These are phyloP conservation scores for Collichthys lucidus DNA, from an alignment of 2,113 vertebrate species.

Conservation along the genomic window DNA sequence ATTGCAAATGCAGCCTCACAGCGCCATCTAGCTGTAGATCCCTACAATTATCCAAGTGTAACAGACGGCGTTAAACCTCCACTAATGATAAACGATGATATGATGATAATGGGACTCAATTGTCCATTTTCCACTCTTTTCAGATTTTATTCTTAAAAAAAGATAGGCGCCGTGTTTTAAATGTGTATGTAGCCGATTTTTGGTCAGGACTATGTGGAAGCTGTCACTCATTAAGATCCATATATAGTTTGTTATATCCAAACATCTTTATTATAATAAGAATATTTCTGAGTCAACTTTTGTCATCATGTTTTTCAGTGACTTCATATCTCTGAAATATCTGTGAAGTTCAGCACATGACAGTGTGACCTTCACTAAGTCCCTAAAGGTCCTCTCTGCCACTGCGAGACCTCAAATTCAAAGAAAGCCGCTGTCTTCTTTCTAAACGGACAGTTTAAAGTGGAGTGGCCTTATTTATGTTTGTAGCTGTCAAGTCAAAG, in stretches of 20 bases:
- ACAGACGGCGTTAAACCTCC: neutral
- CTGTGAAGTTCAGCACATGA: neutral
- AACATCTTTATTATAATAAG: neutral
- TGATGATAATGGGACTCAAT: too few relatives aligned
- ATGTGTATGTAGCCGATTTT: neutral
- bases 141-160: neutral
- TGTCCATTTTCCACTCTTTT: too few relatives aligned
- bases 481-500: slow-evolving; percentile 44
- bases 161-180: neutral
- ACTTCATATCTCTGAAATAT: neutral
- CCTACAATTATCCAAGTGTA: neutral
- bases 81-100: neutral
- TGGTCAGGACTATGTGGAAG: neutral
- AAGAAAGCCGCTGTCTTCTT: slow-evolving; percentile 54
- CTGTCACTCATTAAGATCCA: neutral
- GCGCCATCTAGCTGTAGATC: slow-evolving; percentile 67
- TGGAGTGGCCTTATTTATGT: slow-evolving; percentile 73
- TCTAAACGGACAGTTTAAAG: slow-evolving; percentile 58
- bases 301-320: neutral
- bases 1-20: slow-evolving; percentile 38
- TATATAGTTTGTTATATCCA: neutral
- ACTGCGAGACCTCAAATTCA: neutral
- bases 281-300: neutral
- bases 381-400: slow-evolving; percentile 2
- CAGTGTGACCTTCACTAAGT: neutral